Percentiles rank a stretch among this genome's conserved stretches.
phyloP scores from a whole-genome alignment of 2,797 vertebrate species.

The Vireo griseus region DNA sequence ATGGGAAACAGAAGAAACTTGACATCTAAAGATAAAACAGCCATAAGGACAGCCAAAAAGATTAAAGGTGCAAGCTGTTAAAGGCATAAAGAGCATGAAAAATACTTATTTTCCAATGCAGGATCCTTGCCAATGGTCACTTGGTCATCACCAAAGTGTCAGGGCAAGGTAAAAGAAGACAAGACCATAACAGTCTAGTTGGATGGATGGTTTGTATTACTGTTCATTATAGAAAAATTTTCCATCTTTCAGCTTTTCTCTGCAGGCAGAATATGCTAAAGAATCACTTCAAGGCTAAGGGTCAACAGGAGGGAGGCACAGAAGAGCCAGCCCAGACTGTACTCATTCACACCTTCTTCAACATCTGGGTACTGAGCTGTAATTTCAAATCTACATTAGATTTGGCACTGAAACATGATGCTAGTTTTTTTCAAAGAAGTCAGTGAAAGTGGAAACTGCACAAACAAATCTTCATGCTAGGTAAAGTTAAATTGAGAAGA shows the following conservation, averaged over 20 bases:
- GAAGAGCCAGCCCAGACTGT: background rate
- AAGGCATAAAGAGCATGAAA: background rate
- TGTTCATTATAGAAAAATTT: background rate
- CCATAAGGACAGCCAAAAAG: background rate
- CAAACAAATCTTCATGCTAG: background rate
- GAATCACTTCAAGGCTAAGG: background rate
- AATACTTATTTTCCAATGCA: background rate
- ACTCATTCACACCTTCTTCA: background rate
- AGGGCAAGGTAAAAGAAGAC: background rate
- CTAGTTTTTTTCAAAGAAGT: background rate
- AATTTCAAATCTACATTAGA: background rate
- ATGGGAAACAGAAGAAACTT: background rate
- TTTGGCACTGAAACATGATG: background rate
- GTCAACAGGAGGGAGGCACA: background rate
- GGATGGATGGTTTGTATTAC: background rate
- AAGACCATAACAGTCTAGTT: background rate
- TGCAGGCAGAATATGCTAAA: background rate
- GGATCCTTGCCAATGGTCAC: background rate
- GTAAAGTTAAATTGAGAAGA: background rate
- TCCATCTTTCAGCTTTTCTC: background rate
- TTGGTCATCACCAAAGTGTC: background rate
- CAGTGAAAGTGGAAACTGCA: background rate
- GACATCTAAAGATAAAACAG: background rate
- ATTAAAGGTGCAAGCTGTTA: background rate
- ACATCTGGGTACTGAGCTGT: background rate